A percentile compares a stretch with the other conserved stretches of the same genome.
These are phyloP conservation scores for Cataglyphis cursor DNA, from an alignment of 2,888 invertebrate species.

Conservation along the genomic window DNA sequence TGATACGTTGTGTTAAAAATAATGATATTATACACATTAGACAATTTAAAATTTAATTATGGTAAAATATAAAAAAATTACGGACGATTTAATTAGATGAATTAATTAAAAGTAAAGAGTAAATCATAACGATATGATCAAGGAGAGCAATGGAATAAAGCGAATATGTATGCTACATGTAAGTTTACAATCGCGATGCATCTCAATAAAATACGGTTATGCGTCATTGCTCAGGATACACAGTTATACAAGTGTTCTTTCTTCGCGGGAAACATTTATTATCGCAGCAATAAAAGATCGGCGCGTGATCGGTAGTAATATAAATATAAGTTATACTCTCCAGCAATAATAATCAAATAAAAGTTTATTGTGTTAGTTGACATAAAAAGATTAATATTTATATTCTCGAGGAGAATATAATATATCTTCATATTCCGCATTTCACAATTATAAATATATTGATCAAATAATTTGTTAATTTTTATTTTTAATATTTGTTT, in stretches of 20 bases:
- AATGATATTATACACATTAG: neutral
- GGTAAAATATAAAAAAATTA: slow-evolving; percentile 8
- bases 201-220: slow-evolving; percentile 46
- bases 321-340: slow-evolving; percentile 32
- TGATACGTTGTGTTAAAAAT: neutral
- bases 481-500: slow-evolving; percentile 3
- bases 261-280: slow-evolving; percentile 50
- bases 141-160: neutral
- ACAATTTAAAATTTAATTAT: neutral
- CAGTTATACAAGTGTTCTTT: slow-evolving; percentile 30
- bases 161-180: neutral
- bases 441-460: neutral
- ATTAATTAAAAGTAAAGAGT: neutral
- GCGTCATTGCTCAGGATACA: slow-evolving; percentile 40
- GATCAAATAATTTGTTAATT: neutral
- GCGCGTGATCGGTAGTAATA: slow-evolving; percentile 29
- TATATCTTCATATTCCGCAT: neutral
- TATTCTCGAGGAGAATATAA: neutral
- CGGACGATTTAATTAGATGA: neutral
- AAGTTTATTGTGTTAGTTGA: slow-evolving; percentile 37
- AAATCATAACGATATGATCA: neutral
- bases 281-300: slow-evolving; percentile 48
- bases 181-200: slow-evolving; percentile 1
- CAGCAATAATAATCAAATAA: slow-evolving; percentile 42
- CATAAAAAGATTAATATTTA: neutral